Evolutionary conservation across 1,140 invertebrate genomes (phyloP).

Genomic region (Pogonomyrmex californicus): DNA sequence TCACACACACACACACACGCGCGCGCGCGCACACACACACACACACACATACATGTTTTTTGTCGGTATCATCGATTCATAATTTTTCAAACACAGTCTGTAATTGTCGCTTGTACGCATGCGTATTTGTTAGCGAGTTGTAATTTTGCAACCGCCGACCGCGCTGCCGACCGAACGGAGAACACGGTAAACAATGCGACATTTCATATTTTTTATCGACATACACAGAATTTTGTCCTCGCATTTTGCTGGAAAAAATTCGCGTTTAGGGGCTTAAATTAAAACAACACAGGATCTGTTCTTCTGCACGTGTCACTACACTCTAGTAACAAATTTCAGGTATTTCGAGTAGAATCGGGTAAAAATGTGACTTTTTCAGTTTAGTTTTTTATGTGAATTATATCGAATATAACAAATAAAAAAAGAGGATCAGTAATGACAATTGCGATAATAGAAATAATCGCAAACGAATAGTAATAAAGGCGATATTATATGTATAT

Average conservation of each 20-base stretch:
- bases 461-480: background rate
- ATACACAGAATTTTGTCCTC: background rate
- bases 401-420: slow-evolving; percentile 1
- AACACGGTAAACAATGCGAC: background rate
- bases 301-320: background rate
- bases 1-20: background rate
- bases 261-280: slow-evolving; percentile 11
- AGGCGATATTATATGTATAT: background rate
- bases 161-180: background rate
- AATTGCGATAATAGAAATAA: background rate
- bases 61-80: background rate
- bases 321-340: background rate
- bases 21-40: too few relatives aligned
- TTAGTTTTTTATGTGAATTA: background rate
- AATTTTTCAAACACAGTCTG: background rate
- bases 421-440: background rate
- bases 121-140: background rate
- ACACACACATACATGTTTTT: too few relatives aligned
- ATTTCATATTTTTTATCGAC: slow-evolving; percentile 1
- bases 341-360: background rate
- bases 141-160: background rate
- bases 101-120: background rate
- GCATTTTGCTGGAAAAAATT: background rate
- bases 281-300: background rate
- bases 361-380: background rate